Conservation (phyloP, 2,888 invertebrate genomes). For the Petrophora chlorosata region DNA sequence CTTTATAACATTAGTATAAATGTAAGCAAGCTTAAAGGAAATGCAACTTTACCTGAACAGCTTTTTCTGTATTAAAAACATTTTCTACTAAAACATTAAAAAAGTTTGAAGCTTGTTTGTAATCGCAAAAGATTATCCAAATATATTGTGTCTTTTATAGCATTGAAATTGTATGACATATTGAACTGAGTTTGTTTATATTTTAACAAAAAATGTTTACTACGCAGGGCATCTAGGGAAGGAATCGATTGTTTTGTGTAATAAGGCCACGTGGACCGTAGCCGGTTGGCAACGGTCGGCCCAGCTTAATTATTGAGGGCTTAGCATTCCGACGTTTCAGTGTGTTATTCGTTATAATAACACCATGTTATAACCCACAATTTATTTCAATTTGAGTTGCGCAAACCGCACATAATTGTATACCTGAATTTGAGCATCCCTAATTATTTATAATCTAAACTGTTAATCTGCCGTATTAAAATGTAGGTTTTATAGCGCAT, state of each 20-base stretch:
- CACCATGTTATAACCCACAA: constrained; percentile 43
- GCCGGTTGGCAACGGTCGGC: constrained; percentile 20
- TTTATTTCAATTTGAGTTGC: constrained; percentile 51
- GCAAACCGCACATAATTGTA: constrained; percentile 52
- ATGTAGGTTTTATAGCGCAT: constrained; percentile 6
- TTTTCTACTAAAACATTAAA: too few species aligned
- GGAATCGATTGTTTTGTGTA: constrained; percentile 37
- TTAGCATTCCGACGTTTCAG: constrained; percentile 37
- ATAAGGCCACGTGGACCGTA: constrained; percentile 30
- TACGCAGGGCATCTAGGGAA: constrained; percentile 7
- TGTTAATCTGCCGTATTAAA: constrained; percentile 36
- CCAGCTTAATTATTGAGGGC: constrained; percentile 41
- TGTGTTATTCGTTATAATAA: constrained; percentile 48
- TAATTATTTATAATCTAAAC: constrained; percentile 47
- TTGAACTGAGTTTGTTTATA: too few species aligned
- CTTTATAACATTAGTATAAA: too few species aligned
- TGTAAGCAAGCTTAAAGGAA: too few species aligned
- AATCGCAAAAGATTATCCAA: too few species aligned
- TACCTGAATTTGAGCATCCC: constrained; percentile 43
- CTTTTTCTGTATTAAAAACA: too few species aligned
- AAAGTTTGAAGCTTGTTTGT: too few species aligned
- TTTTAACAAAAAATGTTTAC: constrained; percentile 21
- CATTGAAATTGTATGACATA: too few species aligned
- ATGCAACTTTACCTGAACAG: too few species aligned
- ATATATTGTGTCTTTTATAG: too few species aligned